phyloP scores from a whole-genome alignment of 1,140 invertebrate genomes.

The Sitobion miscanthi region DNA sequence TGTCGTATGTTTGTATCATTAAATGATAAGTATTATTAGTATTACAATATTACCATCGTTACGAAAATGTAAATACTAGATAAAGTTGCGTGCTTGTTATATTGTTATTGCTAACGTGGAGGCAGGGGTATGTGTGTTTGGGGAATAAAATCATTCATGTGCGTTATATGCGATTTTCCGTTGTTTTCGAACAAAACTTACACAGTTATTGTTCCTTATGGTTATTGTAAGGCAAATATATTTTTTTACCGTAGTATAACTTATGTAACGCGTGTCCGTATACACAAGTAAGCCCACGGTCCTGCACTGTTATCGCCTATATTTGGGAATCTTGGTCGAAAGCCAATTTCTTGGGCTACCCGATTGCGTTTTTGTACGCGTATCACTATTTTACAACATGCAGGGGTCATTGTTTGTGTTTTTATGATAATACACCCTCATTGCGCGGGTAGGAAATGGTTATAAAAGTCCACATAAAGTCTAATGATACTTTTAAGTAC shows the following conservation, averaged over 20 bases:
- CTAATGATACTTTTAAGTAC: slow-evolving; percentile 15
- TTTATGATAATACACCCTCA: not conserved
- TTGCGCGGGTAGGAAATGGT: not conserved
- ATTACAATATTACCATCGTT: slow-evolving; percentile 13
- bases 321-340: not conserved
- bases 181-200: not conserved
- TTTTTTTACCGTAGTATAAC: not conserved
- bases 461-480: slow-evolving; percentile 18
- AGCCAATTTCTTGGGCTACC: not conserved
- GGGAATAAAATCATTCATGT: not conserved
- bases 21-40: not conserved
- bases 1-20: not conserved
- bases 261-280: not conserved
- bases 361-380: not conserved
- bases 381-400: not conserved
- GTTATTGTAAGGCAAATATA: not conserved
- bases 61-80: not conserved
- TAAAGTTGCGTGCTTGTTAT: slow-evolving; percentile 7
- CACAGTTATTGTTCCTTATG: not conserved
- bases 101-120: not conserved
- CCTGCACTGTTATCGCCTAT: not conserved
- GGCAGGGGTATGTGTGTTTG: not conserved
- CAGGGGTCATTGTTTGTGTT: not conserved
- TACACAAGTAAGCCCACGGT: not conserved
- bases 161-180: not conserved